Base-by-base conservation (phyloP, 2,797 vertebrate genomes). In the Enteromius thamalakanensis region DNA sequence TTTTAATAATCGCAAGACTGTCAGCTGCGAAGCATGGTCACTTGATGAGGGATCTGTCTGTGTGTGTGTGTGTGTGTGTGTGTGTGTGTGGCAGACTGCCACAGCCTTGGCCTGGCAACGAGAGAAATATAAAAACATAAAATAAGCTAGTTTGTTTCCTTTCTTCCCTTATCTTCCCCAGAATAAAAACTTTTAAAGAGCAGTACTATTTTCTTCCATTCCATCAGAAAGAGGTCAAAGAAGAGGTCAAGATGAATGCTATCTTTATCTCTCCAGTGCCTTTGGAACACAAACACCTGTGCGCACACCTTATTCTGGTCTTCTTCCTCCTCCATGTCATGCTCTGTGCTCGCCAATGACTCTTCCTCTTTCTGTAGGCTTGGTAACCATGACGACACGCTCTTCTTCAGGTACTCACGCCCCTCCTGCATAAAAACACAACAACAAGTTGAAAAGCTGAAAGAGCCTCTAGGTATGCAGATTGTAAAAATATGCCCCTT, bases 391-490 rank as follows among this genome's bases (percentile, higher is more conserved):
- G 84, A 85, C 67, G 83, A 91, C 49, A 95, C 91, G 23, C 95
- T 95, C 88, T 93, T 95, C 88, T 95, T 90, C 84, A 96, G 90
- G 91, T 94, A 95, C 75, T 93, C 93, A 87, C 87, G 95, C 40
- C 94, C 95, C 87, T 96, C 95, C 95, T 96, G 83, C 17, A 88
- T n/a, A 77, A 51, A 79, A 81, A 7, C 23, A 84, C 8, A 17
- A 75, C 58, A 29, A 64, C 7, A n/a, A 12, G 42, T 12, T 45
- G 42, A 45, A 45, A 40, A 53, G 51, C 53, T 45, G 15, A 37
- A 70, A 64, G 62, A 75, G 47, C 17, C 19, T 17, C 32, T 40
- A 34, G 26, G 0, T 64, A 75, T 34, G 17, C 45, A 2, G 14
- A 74, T 19, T 64, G 58, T 26, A 53, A 51, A 65, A 55, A 45